Percentiles rank a stretch among this genome's conserved stretches.
phyloP scores from a whole-genome alignment of 2,113 vertebrate genomes.

The Gymnobelideus leadbeateri region DNA sequence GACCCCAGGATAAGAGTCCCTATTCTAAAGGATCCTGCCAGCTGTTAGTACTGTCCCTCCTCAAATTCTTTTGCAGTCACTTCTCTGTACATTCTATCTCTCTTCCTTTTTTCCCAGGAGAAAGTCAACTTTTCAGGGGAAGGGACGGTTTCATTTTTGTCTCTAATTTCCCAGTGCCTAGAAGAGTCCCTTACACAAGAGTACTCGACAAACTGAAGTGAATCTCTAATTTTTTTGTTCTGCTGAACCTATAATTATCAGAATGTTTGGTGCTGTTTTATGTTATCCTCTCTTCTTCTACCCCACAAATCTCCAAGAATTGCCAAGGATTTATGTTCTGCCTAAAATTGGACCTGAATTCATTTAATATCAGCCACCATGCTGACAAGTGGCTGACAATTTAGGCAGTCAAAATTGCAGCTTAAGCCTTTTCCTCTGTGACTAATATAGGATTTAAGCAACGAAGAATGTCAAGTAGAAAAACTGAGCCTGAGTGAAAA shows the following conservation, averaged over 20 bases:
- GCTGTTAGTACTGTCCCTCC: background rate
- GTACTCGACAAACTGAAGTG: background rate
- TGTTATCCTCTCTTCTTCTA: background rate
- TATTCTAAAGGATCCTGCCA: background rate
- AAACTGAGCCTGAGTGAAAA: background rate
- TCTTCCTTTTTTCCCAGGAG: background rate
- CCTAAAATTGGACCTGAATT: background rate
- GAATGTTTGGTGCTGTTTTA: background rate
- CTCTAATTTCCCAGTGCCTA: background rate
- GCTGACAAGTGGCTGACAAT: background rate
- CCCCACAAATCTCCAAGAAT: background rate
- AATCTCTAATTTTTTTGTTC: background rate
- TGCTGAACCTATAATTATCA: background rate
- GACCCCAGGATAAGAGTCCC: background rate
- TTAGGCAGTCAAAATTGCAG: background rate
- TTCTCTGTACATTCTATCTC: background rate
- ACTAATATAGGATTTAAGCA: constrained; percentile 3
- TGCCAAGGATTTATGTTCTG: background rate
- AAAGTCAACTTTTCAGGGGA: background rate
- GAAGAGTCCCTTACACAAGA: background rate
- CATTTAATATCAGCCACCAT: background rate
- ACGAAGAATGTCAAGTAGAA: background rate
- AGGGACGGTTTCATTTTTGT: background rate
- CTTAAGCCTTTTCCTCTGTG: background rate
- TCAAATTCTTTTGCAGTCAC: background rate